These are phyloP conservation scores for Camptogramma bilineatum DNA, from an alignment of 2,888 invertebrate species.

Conservation along the genomic window DNA sequence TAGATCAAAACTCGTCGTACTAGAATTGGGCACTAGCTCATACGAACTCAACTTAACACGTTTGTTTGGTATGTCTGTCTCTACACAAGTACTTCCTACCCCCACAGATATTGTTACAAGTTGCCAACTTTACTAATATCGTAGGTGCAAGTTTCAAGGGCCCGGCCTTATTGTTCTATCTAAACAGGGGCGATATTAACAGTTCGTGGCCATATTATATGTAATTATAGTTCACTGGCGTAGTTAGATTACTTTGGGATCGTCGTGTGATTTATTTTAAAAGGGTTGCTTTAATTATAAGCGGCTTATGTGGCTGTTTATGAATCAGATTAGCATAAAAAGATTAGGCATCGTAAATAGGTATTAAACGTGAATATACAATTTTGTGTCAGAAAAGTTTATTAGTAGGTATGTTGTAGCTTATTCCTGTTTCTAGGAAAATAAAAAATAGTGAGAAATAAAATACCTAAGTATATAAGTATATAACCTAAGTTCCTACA, in stretches of 20 bases:
- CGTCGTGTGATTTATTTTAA: conserved; percentile 39
- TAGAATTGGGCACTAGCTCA: background rate
- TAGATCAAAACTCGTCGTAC: too few relatives aligned
- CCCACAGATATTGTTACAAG: conserved; percentile 38
- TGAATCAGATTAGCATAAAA: background rate
- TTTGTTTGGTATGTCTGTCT: background rate
- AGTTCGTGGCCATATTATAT: conserved; percentile 30
- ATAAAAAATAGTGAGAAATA: too few relatives aligned
- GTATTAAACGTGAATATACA: background rate
- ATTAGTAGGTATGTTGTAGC: too few relatives aligned
- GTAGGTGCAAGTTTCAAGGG: conserved; percentile 68
- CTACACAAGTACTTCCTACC: background rate
- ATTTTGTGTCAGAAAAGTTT: background rate
- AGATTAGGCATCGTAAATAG: background rate
- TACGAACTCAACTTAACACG: background rate
- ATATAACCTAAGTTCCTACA: too few relatives aligned
- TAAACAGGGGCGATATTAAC: conserved; percentile 46
- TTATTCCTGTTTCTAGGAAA: too few relatives aligned
- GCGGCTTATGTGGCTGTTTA: background rate
- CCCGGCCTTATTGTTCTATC: conserved; percentile 40
- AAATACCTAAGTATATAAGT: too few relatives aligned
- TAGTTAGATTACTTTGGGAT: conserved; percentile 44
- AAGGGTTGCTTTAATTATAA: conserved; percentile 15
- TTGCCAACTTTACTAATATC: conserved; percentile 77
- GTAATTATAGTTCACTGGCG: conserved; percentile 42